These are phyloP conservation scores for Murina feae DNA, from an alignment of 2,113 vertebrate species.

Conservation along the genomic window DNA sequence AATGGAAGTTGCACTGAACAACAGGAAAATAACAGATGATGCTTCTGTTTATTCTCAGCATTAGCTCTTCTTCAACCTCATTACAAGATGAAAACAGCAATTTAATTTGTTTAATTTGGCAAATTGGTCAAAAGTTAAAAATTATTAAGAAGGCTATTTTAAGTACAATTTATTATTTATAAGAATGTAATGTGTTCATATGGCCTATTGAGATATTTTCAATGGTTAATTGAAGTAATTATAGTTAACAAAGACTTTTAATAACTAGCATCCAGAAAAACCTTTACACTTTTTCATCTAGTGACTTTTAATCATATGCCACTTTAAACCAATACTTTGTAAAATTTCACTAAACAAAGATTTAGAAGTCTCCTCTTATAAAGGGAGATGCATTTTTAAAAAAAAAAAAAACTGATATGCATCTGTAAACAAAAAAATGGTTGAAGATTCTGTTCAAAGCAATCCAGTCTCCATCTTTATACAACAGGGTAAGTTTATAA, in stretches of 20 bases:
- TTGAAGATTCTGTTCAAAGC: not conserved
- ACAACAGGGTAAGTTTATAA: not conserved
- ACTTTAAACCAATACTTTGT: not conserved
- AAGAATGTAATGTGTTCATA: not conserved
- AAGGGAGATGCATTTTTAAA: not conserved
- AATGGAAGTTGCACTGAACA: not conserved
- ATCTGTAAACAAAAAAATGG: not conserved
- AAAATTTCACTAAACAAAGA: not conserved
- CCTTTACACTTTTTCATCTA: not conserved
- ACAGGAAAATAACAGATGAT: not conserved
- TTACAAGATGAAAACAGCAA: not conserved
- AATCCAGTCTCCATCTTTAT: not conserved
- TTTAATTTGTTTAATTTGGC: not conserved
- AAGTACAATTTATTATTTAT: not conserved
- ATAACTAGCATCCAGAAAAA: not conserved
- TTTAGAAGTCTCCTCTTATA: not conserved
- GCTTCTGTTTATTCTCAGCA: not conserved
- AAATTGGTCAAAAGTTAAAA: not conserved
- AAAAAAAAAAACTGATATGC: not conserved
- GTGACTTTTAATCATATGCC: not conserved
- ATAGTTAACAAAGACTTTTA: not conserved
- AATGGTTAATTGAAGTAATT: not conserved
- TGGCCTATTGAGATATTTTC: not conserved
- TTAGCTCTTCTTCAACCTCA: not conserved
- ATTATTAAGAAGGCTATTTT: not conserved